A percentile compares a stretch with the other conserved stretches of the same genome.
Conservation (phyloP, 2,888 invertebrate species). For the Sphaeridia pumilis region DNA sequence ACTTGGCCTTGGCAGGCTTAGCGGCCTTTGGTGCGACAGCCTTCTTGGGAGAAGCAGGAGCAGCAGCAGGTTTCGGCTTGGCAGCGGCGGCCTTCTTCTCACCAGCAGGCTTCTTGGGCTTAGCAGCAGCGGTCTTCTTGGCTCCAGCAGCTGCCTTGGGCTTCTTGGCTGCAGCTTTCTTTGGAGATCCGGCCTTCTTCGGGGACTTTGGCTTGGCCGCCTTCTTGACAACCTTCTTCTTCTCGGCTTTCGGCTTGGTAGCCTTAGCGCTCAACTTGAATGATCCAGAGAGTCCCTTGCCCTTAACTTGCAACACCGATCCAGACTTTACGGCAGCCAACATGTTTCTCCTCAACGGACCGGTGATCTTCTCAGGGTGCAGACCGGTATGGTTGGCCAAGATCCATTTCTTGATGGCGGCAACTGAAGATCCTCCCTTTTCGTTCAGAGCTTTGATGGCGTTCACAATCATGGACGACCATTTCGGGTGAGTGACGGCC, state of each 20-base stretch:
- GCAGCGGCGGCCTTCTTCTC: not conserved
- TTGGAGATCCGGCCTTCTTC: not conserved
- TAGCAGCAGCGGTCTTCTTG: not conserved
- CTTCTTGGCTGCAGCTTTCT: not conserved
- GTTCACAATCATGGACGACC: constrained; percentile 48
- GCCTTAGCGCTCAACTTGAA: constrained; percentile 26
- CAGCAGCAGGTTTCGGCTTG: not conserved
- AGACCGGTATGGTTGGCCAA: constrained; percentile 49
- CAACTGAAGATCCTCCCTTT: constrained; percentile 48
- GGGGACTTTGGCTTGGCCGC: not conserved
- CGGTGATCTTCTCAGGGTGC: constrained; percentile 48
- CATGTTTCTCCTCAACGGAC: constrained; percentile 50
- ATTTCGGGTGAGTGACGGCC: constrained; percentile 42
- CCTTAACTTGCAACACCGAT: constrained; percentile 35
- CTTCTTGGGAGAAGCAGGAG: constrained; percentile 2
- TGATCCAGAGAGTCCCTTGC: constrained; percentile 26
- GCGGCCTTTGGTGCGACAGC: constrained; percentile 1
- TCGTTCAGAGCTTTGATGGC: constrained; percentile 41
- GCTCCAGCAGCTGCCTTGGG: not conserved
- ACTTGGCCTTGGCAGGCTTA: constrained; percentile 4
- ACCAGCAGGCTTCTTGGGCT: not conserved
- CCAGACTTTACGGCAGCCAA: constrained; percentile 46
- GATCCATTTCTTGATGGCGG: constrained; percentile 54
- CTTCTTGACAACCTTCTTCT: constrained; percentile 15
- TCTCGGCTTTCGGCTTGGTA: constrained; percentile 2